Percentiles rank a stretch among this genome's conserved stretches.
These are phyloP conservation scores for Steinernema feltiae DNA, from an alignment of 1,140 invertebrate genomes.

Conservation along the genomic window DNA sequence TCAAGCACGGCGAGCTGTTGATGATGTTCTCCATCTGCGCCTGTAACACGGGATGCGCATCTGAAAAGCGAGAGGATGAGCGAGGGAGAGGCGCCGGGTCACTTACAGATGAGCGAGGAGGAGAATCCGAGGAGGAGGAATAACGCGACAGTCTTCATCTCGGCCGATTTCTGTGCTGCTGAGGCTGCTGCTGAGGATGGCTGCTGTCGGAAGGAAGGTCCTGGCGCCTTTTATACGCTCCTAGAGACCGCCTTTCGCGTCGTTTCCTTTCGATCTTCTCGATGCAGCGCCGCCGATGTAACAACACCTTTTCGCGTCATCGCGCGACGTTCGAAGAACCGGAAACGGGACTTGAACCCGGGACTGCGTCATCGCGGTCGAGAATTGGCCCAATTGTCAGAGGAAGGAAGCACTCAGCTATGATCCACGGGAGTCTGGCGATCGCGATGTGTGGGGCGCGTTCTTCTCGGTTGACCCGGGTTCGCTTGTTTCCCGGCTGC, in stretches of 20 bases:
- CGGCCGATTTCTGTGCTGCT: too few species aligned
- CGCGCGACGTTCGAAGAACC: not conserved
- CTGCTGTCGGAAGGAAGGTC: too few species aligned
- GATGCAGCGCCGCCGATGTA: not conserved
- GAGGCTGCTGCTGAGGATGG: not conserved
- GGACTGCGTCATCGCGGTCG: not conserved
- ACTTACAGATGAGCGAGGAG: not conserved
- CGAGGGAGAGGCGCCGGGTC: not conserved
- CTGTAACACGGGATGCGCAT: not conserved
- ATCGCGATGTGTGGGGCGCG: too few species aligned
- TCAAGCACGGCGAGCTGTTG: not conserved
- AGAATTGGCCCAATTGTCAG: not conserved
- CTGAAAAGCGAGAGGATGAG: not conserved
- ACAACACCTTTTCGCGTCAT: not conserved
- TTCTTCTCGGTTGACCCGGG: too few species aligned
- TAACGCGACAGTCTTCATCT: not conserved
- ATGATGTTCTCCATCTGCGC: conserved; percentile 7
- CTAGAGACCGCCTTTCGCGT: not conserved
- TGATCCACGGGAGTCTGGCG: too few species aligned
- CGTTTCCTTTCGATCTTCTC: conserved; percentile 6
- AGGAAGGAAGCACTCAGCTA: too few species aligned
- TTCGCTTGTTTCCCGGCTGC: not conserved
- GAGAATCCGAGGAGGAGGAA: not conserved
- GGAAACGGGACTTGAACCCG: not conserved
- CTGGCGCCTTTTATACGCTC: not conserved